Evolutionary conservation across 2,888 invertebrate genomes (phyloP).

Genomic region (Mythimna lalbum): DNA sequence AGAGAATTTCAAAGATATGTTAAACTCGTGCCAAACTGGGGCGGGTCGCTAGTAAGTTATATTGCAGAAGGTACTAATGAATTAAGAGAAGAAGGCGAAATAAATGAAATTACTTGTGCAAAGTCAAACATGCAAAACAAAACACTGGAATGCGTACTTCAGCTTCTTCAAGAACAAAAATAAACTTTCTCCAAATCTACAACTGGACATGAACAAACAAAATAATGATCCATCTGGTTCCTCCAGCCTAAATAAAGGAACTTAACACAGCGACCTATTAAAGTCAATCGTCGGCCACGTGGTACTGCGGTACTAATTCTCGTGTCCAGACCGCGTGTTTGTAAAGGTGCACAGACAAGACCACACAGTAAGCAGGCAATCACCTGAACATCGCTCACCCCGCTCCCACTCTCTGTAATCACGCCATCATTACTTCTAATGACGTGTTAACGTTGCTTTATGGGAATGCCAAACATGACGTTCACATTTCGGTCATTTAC

Average conservation of each 20-base stretch:
- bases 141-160: neutral
- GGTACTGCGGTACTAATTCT: slow-evolving; percentile 79
- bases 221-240: slow-evolving; percentile 50
- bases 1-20: too few species aligned
- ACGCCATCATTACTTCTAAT: slow-evolving; percentile 90
- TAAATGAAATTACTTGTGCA: neutral
- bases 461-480: slow-evolving; percentile 91
- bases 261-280: slow-evolving; percentile 63
- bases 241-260: slow-evolving; percentile 49
- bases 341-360: slow-evolving; percentile 81
- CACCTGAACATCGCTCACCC: slow-evolving; percentile 84
- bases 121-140: slow-evolving; percentile 3
- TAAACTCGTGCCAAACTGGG: too few species aligned
- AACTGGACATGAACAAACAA: slow-evolving; percentile 39
- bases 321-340: slow-evolving; percentile 76
- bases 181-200: slow-evolving; percentile 47
- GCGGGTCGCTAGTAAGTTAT: neutral
- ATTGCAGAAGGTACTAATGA: slow-evolving; percentile 1
- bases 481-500: slow-evolving; percentile 90
- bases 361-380: slow-evolving; percentile 88
- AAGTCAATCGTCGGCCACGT: slow-evolving; percentile 76
- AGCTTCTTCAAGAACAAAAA: slow-evolving; percentile 3
- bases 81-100: neutral
- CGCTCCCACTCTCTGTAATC: slow-evolving; percentile 86
- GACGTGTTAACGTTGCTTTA: slow-evolving; percentile 91